Evolutionary conservation across 1,140 invertebrate species (phyloP).

Genomic region (Ladona fulva): DNA sequence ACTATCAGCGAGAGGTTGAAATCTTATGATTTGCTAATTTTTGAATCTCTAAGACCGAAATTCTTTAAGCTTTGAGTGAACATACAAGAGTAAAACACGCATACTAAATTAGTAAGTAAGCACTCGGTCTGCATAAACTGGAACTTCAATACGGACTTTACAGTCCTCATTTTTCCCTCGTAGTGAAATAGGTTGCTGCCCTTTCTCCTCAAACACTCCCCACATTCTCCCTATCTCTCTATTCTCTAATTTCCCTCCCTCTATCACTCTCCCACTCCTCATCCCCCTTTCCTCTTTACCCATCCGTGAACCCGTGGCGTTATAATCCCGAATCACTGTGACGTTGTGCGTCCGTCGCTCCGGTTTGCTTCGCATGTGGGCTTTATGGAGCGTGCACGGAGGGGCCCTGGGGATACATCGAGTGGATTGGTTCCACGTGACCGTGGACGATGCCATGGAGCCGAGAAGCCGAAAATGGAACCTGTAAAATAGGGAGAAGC

Average conservation of each 20-base stretch:
- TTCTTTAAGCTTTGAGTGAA: no score
- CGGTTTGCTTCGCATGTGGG: background rate
- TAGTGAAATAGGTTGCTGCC: no score
- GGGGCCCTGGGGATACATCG: background rate
- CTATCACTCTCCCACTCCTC: background rate
- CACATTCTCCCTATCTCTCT: background rate
- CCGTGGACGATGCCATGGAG: background rate
- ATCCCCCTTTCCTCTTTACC: background rate
- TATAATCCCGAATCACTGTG: background rate
- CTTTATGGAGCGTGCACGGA: background rate
- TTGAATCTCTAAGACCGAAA: no score
- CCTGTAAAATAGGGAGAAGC: background rate
- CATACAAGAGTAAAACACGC: no score
- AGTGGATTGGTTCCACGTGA: background rate
- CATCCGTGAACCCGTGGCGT: background rate
- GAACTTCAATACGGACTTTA: no score
- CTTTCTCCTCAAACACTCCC: background rate
- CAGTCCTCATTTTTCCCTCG: no score
- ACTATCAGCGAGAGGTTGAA: no score
- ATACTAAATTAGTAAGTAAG: no score
- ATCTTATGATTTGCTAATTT: no score
- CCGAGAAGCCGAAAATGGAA: background rate
- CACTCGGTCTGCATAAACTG: no score
- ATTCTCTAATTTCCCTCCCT: background rate
- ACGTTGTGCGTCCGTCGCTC: background rate